These are phyloP conservation scores for Microcebus jonahi DNA, from an alignment of 2,113 vertebrate genomes.

Conservation along the genomic window DNA sequence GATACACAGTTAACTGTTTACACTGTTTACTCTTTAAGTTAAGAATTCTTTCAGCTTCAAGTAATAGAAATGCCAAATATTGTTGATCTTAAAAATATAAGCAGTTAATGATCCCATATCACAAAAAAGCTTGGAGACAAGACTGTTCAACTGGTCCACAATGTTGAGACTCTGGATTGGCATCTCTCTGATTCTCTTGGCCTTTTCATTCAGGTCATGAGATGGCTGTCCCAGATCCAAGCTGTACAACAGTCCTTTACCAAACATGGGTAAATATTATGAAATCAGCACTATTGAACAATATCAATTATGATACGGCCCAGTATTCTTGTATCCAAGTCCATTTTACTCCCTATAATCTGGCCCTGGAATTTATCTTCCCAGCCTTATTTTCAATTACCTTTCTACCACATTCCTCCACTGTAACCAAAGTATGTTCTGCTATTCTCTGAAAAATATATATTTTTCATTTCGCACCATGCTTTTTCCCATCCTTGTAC, in stretches of 20 bases:
- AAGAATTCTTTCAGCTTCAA: background rate
- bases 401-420: background rate
- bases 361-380: background rate
- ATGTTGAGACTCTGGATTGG: background rate
- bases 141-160: fast-evolving
- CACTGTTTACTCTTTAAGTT: background rate
- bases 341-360: background rate
- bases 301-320: background rate
- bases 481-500: background rate
- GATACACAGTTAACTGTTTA: background rate
- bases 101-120: background rate
- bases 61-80: background rate
- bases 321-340: background rate
- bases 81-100: background rate
- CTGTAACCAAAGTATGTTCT: background rate
- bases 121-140: background rate
- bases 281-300: background rate
- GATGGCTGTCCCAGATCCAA: background rate
- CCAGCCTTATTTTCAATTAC: background rate
- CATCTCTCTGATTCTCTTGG: background rate
- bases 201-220: background rate
- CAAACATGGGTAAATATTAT: background rate
- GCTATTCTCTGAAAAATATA: background rate
- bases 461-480: background rate
- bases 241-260: background rate